Conservation (phyloP, 2,113 vertebrate genomes). For the Melanostigma gelatinosum region DNA sequence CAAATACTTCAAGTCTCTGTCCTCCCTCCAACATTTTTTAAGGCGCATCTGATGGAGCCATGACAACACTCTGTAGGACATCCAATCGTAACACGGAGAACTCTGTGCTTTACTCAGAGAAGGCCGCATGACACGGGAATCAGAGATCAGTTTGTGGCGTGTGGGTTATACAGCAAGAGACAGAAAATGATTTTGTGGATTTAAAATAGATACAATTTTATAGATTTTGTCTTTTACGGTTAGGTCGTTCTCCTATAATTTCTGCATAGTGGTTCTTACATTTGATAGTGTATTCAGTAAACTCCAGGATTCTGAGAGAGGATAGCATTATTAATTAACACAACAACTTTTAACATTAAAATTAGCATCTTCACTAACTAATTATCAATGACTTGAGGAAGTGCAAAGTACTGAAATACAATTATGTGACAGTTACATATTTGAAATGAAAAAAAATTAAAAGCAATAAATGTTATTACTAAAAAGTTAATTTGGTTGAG, state of each 20-base stretch:
- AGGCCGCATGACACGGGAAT: constrained; percentile 18
- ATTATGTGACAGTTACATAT: constrained; percentile 37
- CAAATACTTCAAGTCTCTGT: constrained; percentile 69
- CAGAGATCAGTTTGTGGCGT: constrained; percentile 1
- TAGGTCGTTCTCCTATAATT: not conserved
- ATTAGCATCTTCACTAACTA: constrained; percentile 23
- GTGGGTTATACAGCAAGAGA: not conserved
- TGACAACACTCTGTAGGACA: constrained; percentile 69
- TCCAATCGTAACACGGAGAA: constrained; percentile 53
- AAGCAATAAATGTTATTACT: constrained; percentile 35
- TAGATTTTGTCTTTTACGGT: not conserved
- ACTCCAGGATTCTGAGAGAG: constrained; percentile 22
- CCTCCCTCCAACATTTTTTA: constrained; percentile 67
- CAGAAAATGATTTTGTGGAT: not conserved
- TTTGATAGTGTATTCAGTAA: not conserved
- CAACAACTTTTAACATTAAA: constrained; percentile 8
- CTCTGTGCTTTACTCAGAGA: constrained; percentile 64
- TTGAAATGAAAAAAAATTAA: constrained; percentile 22
- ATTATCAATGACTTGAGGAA: constrained; percentile 25
- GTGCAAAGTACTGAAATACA: constrained; percentile 53
- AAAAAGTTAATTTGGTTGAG: constrained; percentile 48
- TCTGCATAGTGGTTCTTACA: constrained; percentile 22
- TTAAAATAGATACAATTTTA: not conserved
- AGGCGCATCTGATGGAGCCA: constrained; percentile 73
- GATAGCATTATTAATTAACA: not conserved